Percentiles rank a stretch among this genome's conserved stretches.
Conservation (phyloP, 2,888 invertebrate species). For the Belgica antarctica region DNA sequence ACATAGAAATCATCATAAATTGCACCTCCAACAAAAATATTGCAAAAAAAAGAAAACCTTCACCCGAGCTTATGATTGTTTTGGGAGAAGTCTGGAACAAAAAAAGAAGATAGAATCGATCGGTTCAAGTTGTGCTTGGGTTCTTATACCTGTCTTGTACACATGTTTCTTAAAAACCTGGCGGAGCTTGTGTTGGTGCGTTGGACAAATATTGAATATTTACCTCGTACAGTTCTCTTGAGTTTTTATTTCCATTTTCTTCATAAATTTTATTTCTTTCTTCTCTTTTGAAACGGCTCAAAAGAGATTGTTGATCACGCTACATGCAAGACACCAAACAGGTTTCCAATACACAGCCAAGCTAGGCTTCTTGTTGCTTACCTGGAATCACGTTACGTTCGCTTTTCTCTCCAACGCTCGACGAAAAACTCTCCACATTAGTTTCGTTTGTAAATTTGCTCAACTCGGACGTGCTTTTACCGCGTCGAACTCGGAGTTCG, state of each 20-base stretch:
- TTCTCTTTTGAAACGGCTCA: conserved; percentile 22
- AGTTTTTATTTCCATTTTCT: neutral
- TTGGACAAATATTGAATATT: conserved; percentile 25
- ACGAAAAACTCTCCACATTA: conserved; percentile 34
- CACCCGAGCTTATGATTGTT: neutral
- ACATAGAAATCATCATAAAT: conserved; percentile 32
- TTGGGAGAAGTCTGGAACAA: conserved; percentile 3
- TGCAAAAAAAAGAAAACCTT: conserved; percentile 32
- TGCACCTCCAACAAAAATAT: conserved; percentile 28
- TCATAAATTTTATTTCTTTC: conserved; percentile 3
- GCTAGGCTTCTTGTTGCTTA: neutral
- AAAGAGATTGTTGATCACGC: conserved; percentile 23
- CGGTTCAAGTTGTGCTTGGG: neutral
- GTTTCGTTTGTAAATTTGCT: conserved; percentile 17
- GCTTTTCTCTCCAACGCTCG: conserved; percentile 1
- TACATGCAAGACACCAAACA: conserved; percentile 3
- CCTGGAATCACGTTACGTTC: conserved; percentile 34
- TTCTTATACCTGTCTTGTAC: conserved; percentile 34
- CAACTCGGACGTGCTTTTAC: conserved; percentile 19
- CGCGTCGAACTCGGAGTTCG: no score
- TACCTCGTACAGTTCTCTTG: conserved; percentile 9
- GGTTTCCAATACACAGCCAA: conserved; percentile 19
- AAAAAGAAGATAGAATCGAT: neutral
- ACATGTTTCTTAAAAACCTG: conserved; percentile 10
- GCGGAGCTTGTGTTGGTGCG: neutral